These are phyloP conservation scores for Bolinopsis microptera DNA, from an alignment of 37 sponge, comb jelly and placozoan genomes.

Conservation along the genomic window DNA sequence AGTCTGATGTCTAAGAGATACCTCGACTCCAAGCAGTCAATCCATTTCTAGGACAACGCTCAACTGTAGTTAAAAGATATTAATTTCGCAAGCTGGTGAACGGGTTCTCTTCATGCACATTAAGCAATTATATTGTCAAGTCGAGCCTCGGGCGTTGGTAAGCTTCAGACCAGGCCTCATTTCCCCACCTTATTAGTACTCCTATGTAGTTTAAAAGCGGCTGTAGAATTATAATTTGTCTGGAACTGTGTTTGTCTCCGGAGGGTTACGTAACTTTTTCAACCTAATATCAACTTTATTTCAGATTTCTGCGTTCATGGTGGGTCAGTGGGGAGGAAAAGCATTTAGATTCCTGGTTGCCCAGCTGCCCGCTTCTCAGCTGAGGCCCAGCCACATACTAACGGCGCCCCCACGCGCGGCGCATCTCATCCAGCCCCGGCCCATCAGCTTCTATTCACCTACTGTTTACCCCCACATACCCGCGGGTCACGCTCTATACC, in stretches of 20 bases:
- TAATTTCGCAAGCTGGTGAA: background rate
- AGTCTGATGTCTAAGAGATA: too few relatives aligned
- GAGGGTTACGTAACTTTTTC: too few relatives aligned
- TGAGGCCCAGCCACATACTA: background rate
- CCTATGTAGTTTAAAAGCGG: too few relatives aligned
- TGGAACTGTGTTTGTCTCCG: too few relatives aligned
- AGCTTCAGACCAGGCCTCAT: background rate
- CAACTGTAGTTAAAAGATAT: background rate
- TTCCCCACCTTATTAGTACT: too few relatives aligned
- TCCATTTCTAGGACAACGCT: too few relatives aligned
- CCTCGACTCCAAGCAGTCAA: too few relatives aligned
- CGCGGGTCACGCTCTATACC: background rate
- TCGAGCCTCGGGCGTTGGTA: background rate
- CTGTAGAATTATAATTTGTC: too few relatives aligned
- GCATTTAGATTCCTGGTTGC: constrained; percentile 1
- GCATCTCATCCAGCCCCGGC: too few relatives aligned
- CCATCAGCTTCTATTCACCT: too few relatives aligned
- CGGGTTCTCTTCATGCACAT: background rate
- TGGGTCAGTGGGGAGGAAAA: constrained; percentile 54
- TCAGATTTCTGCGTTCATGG: constrained; percentile 30
- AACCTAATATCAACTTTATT: background rate
- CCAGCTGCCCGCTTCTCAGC: too few relatives aligned
- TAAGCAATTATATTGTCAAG: background rate
- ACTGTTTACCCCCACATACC: background rate
- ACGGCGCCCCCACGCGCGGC: too few relatives aligned